phyloP scores from a whole-genome alignment of 2,797 vertebrate species.

The Nyctibius grandis region DNA sequence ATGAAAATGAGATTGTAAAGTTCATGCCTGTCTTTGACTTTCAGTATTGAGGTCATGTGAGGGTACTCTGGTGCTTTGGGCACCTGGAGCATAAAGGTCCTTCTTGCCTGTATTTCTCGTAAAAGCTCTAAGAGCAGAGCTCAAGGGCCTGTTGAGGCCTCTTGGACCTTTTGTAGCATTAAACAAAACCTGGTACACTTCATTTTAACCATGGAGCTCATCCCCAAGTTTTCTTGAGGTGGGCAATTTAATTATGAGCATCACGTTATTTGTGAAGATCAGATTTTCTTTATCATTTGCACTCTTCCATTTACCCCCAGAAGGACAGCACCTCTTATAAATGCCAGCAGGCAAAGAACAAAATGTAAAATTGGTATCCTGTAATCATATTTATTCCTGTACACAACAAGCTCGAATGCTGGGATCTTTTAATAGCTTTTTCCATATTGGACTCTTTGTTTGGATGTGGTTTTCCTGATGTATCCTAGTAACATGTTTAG shows the following conservation, averaged over 20 bases:
- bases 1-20: neutral
- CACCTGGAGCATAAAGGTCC: neutral
- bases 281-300: neutral
- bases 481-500: slow-evolving; percentile 61
- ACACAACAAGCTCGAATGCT: neutral
- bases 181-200: neutral
- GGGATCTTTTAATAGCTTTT: slow-evolving; percentile 45
- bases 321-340: neutral
- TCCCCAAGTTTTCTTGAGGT: neutral
- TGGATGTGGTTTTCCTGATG: slow-evolving; percentile 62
- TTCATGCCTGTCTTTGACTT: neutral
- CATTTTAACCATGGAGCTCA: neutral
- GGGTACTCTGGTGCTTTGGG: neutral
- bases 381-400: neutral
- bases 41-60: neutral
- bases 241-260: neutral
- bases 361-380: neutral
- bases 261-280: neutral
- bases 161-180: neutral
- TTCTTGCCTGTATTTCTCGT: neutral
- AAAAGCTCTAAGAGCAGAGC: neutral
- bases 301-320: neutral
- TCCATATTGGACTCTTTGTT: slow-evolving; percentile 40
- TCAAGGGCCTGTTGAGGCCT: neutral
- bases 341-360: neutral